Conservation (phyloP, 2,888 invertebrate genomes). For the Rapana venosa region DNA sequence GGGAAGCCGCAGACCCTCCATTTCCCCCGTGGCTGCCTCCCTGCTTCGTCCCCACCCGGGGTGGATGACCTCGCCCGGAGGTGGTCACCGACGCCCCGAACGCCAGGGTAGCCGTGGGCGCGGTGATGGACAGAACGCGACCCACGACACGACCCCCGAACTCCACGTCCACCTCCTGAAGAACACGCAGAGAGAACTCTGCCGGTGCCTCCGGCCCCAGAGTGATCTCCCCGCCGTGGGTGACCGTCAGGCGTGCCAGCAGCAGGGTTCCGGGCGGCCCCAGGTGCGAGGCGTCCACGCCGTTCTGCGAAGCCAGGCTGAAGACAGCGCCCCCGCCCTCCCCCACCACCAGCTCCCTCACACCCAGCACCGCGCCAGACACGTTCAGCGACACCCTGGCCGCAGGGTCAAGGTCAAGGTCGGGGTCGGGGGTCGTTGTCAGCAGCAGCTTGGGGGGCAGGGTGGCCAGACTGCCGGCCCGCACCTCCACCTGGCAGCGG, state of each 20-base stretch:
- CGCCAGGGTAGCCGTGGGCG: conserved; percentile 57
- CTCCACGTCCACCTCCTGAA: conserved; percentile 56
- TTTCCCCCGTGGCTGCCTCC: conserved; percentile 66
- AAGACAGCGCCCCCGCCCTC: conserved; percentile 56
- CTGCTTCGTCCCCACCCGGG: conserved; percentile 49
- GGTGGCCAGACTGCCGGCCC: conserved; percentile 48
- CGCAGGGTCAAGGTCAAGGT: conserved; percentile 48
- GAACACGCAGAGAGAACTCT: conserved; percentile 52
- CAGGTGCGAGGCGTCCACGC: conserved; percentile 45
- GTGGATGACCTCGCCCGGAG: conserved; percentile 49
- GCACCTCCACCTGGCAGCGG: conserved; percentile 55
- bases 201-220: conserved; percentile 54
- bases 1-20: conserved; percentile 57
- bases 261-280: conserved; percentile 55
- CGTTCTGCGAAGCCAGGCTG: conserved; percentile 54
- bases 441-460: conserved; percentile 61
- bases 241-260: conserved; percentile 58
- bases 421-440: conserved; percentile 26
- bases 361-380: conserved; percentile 56
- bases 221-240: conserved; percentile 58
- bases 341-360: conserved; percentile 61
- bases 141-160: conserved; percentile 56
- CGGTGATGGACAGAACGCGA: conserved; percentile 51
- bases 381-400: conserved; percentile 55
- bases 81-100: conserved; percentile 55